These are phyloP conservation scores for Ptyas mucosa DNA, from an alignment of 2,113 vertebrate genomes.

Conservation along the genomic window DNA sequence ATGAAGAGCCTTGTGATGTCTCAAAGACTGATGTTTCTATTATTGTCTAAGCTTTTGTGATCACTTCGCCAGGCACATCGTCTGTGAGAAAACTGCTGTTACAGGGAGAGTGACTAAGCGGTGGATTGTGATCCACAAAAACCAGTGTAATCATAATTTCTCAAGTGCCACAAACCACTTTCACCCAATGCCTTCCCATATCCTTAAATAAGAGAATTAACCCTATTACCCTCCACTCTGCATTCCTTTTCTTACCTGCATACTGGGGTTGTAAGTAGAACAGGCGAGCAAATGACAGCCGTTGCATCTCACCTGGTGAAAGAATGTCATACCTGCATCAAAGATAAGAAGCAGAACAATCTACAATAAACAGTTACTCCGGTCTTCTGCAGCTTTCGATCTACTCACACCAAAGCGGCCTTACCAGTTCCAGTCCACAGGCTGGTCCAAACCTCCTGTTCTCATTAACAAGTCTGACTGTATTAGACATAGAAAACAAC, in stretches of 20 bases:
- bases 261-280: slow-evolving; percentile 97
- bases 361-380: not conserved
- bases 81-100: not conserved
- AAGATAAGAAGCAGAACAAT: not conserved
- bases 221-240: no score
- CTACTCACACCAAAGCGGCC: slow-evolving; percentile 9
- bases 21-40: not conserved
- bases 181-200: not conserved
- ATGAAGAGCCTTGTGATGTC: not conserved
- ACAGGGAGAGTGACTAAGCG: not conserved
- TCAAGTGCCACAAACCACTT: not conserved
- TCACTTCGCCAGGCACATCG: not conserved
- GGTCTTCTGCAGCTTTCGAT: not conserved
- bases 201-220: not conserved
- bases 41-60: not conserved
- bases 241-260: slow-evolving; percentile 73
- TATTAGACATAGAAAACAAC: slow-evolving; percentile 45
- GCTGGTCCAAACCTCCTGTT: slow-evolving; percentile 85
- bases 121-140: not conserved
- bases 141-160: not conserved
- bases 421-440: slow-evolving; percentile 96
- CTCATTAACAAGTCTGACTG: slow-evolving; percentile 83
- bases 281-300: slow-evolving; percentile 88
- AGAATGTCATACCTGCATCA: slow-evolving; percentile 89
- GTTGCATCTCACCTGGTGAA: slow-evolving; percentile 97